Percentiles rank a stretch among this genome's conserved stretches.
These are phyloP conservation scores for Corbicula japonica DNA, from an alignment of 2,888 invertebrate genomes.

Conservation along the genomic window DNA sequence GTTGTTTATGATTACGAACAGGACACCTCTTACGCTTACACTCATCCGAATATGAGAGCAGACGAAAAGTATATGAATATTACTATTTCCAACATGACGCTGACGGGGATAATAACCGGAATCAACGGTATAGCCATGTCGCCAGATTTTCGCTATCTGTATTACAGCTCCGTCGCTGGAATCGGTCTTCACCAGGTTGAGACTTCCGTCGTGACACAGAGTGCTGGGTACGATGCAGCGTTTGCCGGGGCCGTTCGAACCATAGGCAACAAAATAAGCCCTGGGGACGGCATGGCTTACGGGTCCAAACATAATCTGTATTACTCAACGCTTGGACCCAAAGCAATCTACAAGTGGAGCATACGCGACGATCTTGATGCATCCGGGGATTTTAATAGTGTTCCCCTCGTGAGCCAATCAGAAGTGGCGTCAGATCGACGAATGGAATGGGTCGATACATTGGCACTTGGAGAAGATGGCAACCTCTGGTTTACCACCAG, in stretches of 20 bases:
- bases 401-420: conserved; percentile 38
- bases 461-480: conserved; percentile 65
- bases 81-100: conserved; percentile 57
- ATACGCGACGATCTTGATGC: conserved; percentile 34
- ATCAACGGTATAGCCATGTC: conserved; percentile 75
- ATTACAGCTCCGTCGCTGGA: conserved; percentile 70
- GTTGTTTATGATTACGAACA: conserved; percentile 68
- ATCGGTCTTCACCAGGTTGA: conserved; percentile 66
- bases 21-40: conserved; percentile 58
- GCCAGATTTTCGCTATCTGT: conserved; percentile 70
- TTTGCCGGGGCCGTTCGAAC: conserved; percentile 57
- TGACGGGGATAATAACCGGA: conserved; percentile 51
- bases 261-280: conserved; percentile 60
- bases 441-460: conserved; percentile 71
- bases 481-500: conserved; percentile 73
- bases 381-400: conserved; percentile 34
- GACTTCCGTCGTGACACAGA: conserved; percentile 59
- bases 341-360: conserved; percentile 66
- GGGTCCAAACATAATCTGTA: conserved; percentile 62
- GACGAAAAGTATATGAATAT: conserved; percentile 52
- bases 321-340: conserved; percentile 61
- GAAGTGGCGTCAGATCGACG: conserved; percentile 57
- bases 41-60: conserved; percentile 62
- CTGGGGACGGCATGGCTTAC: conserved; percentile 69
- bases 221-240: conserved; percentile 27